These are phyloP conservation scores for Glandiceps talaboti DNA, from an alignment of 53 echinoderm and acorn worm genomes.

Conservation along the genomic window DNA sequence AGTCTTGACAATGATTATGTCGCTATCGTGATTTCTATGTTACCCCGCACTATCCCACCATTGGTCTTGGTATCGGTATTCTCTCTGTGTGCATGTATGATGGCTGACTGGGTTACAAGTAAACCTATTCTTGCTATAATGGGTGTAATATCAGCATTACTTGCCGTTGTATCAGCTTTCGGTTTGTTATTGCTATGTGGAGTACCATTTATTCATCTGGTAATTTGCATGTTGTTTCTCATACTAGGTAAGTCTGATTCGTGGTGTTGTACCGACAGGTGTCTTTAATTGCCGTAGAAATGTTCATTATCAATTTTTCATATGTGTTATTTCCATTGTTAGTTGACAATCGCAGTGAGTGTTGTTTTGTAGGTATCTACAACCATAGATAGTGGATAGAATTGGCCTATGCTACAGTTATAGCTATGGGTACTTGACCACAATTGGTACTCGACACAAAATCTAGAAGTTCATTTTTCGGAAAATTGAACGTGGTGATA, in stretches of 20 bases:
- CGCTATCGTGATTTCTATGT: slow-evolving; percentile 48
- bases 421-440: too few species aligned
- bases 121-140: slow-evolving; percentile 87
- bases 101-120: slow-evolving; percentile 94
- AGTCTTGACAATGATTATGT: slow-evolving; percentile 65
- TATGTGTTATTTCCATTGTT: too few species aligned
- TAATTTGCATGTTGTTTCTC: slow-evolving; percentile 87
- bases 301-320: too few species aligned
- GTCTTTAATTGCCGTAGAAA: too few species aligned
- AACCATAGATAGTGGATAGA: too few species aligned
- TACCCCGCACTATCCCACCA: slow-evolving; percentile 56
- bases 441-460: too few species aligned
- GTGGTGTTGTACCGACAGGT: too few species aligned
- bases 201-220: slow-evolving; percentile 73
- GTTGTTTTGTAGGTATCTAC: too few species aligned
- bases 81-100: slow-evolving; percentile 84
- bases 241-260: slow-evolving; percentile 78
- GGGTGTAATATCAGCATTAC: slow-evolving; percentile 67
- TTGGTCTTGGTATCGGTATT: slow-evolving; percentile 82
- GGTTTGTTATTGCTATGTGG: slow-evolving; percentile 62
- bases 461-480: too few species aligned
- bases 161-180: slow-evolving; percentile 69
- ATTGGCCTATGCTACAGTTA: too few species aligned
- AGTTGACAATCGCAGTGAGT: too few species aligned
- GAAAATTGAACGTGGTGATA: too few species aligned